Evolutionary conservation across 2,888 invertebrate genomes (phyloP).

Genomic region (Pheosia gnoma): DNA sequence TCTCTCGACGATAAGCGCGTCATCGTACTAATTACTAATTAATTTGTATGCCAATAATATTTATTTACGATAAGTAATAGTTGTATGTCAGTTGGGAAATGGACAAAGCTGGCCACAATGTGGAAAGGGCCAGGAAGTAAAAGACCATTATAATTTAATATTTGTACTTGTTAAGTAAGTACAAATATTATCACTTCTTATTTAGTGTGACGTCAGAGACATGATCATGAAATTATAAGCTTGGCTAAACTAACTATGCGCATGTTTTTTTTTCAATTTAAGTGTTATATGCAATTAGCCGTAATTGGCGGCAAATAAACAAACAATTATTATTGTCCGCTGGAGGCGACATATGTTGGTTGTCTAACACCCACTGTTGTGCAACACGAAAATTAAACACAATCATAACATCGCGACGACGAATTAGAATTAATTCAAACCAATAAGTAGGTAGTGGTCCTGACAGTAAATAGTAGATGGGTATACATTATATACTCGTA

Average conservation of each 20-base stretch:
- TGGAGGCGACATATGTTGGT: constrained; percentile 35
- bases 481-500: too few relatives aligned
- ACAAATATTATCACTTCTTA: too few relatives aligned
- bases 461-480: too few relatives aligned
- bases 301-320: constrained; percentile 45
- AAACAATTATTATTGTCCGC: constrained; percentile 43
- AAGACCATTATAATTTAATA: too few relatives aligned
- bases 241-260: constrained; percentile 38
- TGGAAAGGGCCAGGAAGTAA: too few relatives aligned
- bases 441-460: background rate
- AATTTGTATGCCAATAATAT: background rate
- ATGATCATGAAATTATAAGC: too few relatives aligned
- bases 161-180: too few relatives aligned
- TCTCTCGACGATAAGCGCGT: constrained; percentile 61
- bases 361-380: constrained; percentile 46
- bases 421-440: constrained; percentile 60
- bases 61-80: background rate
- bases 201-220: too few relatives aligned
- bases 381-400: constrained; percentile 60
- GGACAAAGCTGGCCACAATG: too few relatives aligned
- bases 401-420: constrained; percentile 52
- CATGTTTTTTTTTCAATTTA: constrained; percentile 45
- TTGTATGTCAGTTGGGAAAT: constrained; percentile 2
- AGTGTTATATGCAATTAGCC: constrained; percentile 49
- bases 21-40: constrained; percentile 34